These are phyloP conservation scores for Platorchestia sp. DNA, from an alignment of 1,140 invertebrate genomes.

Conservation along the genomic window DNA sequence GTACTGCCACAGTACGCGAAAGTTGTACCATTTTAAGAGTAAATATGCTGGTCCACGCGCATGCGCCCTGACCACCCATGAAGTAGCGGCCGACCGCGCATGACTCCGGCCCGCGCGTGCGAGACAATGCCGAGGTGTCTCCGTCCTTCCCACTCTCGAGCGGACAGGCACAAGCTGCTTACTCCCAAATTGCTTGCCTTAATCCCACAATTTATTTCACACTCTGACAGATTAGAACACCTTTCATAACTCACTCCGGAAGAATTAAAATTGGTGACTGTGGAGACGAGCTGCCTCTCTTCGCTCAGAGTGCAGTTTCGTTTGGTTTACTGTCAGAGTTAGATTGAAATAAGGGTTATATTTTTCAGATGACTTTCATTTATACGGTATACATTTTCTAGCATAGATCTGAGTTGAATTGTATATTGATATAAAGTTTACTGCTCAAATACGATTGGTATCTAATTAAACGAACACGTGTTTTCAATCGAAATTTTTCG, in stretches of 20 bases:
- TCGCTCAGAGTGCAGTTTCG: background rate
- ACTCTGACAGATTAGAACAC: background rate
- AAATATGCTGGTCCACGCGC: background rate
- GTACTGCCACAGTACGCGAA: background rate
- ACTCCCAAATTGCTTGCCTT: background rate
- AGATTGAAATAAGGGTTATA: too few relatives aligned
- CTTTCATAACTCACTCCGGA: slow-evolving; percentile 6
- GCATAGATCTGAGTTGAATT: background rate
- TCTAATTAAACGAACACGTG: too few relatives aligned
- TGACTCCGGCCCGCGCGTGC: background rate
- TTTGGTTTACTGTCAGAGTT: background rate
- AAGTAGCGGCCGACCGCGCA: background rate
- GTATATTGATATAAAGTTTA: background rate
- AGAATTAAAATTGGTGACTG: background rate
- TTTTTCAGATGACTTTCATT: too few relatives aligned
- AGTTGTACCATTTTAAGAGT: background rate
- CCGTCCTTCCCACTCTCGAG: background rate
- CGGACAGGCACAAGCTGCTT: slow-evolving; percentile 12
- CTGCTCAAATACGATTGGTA: background rate
- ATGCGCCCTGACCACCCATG: background rate
- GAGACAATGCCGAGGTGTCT: slow-evolving; percentile 45
- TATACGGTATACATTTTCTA: background rate
- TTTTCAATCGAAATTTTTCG: too few relatives aligned
- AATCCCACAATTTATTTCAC: slow-evolving; percentile 45
- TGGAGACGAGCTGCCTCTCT: background rate